Conservation (phyloP, 2,113 vertebrate genomes). For the Oncorhynchus keta region DNA sequence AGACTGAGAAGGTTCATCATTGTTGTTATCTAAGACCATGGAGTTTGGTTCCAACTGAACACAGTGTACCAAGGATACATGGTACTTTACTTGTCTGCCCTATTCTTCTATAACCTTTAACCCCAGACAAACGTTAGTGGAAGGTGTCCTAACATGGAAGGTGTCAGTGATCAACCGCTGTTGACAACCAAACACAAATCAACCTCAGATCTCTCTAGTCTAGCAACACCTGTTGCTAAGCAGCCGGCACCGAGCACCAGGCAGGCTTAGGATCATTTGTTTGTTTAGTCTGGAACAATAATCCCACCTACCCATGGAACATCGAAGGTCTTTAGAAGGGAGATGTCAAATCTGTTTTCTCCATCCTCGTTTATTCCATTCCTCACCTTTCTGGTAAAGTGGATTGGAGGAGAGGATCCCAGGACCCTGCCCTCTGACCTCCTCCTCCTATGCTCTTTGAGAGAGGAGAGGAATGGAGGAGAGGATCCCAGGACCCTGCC, state of each 20-base stretch:
- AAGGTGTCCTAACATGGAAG: slow-evolving; percentile 2
- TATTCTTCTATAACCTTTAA: background rate
- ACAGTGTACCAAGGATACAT: no score
- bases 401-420: background rate
- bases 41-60: no score
- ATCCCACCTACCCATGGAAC: slow-evolving; percentile 58
- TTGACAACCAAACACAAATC: background rate
- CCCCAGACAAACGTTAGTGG: background rate
- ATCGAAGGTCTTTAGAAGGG: slow-evolving; percentile 42
- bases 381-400: no score
- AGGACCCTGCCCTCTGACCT: background rate
- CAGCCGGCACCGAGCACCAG: slow-evolving; percentile 54
- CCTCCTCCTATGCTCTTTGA: background rate
- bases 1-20: no score
- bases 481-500: background rate
- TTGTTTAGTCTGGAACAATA: slow-evolving; percentile 61
- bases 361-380: no score
- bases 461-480: background rate
- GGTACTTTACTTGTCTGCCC: background rate
- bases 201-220: background rate
- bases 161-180: background rate
- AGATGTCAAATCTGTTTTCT: slow-evolving; percentile 35
- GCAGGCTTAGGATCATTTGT: slow-evolving; percentile 53
- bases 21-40: no score
- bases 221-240: slow-evolving; percentile 70